Evolutionary conservation across 2,113 vertebrate species (phyloP).

Genomic region (Aix galericulata): DNA sequence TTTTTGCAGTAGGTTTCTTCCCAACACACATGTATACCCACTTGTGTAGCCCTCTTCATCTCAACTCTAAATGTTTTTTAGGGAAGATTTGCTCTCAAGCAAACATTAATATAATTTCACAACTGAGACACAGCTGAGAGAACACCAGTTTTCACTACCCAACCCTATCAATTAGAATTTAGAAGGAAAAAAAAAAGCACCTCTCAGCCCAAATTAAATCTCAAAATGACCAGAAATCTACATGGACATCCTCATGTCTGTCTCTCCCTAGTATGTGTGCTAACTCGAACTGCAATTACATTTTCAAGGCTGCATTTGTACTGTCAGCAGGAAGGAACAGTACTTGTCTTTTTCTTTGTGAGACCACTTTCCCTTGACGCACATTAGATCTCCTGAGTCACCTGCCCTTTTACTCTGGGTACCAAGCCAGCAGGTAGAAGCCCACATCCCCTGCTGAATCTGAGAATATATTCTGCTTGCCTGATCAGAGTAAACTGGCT

Average conservation of each 20-base stretch:
- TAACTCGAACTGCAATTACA: not conserved
- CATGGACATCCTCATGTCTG: not conserved
- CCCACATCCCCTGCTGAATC: not conserved
- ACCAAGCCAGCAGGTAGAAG: not conserved
- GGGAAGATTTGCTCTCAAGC: not conserved
- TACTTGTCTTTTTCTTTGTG: not conserved
- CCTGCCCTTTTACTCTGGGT: not conserved
- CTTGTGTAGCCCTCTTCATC: not conserved
- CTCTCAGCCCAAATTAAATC: not conserved
- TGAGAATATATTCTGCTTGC: not conserved
- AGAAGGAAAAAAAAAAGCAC: not conserved
- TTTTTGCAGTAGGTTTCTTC: not conserved
- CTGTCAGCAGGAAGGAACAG: not conserved
- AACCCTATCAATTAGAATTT: not conserved
- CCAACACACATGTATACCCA: rapidly evolving
- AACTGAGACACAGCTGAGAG: not conserved
- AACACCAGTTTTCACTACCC: not conserved
- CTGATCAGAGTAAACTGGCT: not conserved
- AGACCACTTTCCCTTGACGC: not conserved
- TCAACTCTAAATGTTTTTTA: not conserved
- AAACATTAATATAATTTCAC: not conserved
- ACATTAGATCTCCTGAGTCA: not conserved
- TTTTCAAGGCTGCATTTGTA: not conserved
- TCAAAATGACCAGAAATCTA: not conserved
- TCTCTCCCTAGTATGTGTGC: not conserved